Base-by-base conservation (phyloP, 2,113 vertebrate species). In the Archocentrus centrarchus region DNA sequence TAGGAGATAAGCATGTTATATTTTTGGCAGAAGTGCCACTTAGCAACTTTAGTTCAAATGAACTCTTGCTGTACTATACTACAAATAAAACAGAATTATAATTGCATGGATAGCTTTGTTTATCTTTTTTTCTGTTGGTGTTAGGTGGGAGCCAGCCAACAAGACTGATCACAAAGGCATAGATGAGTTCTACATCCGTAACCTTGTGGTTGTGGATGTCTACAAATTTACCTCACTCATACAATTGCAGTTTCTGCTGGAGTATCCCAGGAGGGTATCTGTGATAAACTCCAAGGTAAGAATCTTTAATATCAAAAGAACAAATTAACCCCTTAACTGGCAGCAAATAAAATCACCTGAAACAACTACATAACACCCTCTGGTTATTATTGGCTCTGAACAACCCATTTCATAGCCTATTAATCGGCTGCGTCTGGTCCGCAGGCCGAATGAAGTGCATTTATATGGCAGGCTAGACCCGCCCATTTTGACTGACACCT, bases 261-360 rank as follows among this genome's bases (percentile, higher is more conserved):
- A 75, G 0, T 90, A 89, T 61, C 93, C 86, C 13, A 80, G 93
- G 50, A 92, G n/a, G 53, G 53, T 94, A 58, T 93, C 93, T 0
- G 5, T 93, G 53, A 91, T 93, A 10, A 90, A 93, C 3, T 0
- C 24, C 15, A 50, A 44, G 91, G 93, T 81, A 77, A 79, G 32
- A 73, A 76, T 39, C n/a, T n/a, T n/a, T n/a, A n/a, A n/a, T n/a
- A n/a, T n/a, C 14, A 22, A 22, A 35, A 35, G 32, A 35, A 22
- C 22, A 22, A 22, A 22, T 22, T 22, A 22, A 22, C n/a, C n/a
- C n/a, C n/a, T n/a, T n/a, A n/a, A n/a, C n/a, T n/a, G n/a, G n/a
- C n/a, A n/a, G n/a, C n/a, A n/a, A n/a, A n/a, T n/a, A n/a, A n/a
- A n/a, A n/a, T n/a, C n/a, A n/a, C n/a, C n/a, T n/a, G n/a, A n/a